A percentile compares a stretch with the other conserved stretches of the same genome.
Conservation (phyloP, 2,113 vertebrate species). For the Mustela lutreola region DNA sequence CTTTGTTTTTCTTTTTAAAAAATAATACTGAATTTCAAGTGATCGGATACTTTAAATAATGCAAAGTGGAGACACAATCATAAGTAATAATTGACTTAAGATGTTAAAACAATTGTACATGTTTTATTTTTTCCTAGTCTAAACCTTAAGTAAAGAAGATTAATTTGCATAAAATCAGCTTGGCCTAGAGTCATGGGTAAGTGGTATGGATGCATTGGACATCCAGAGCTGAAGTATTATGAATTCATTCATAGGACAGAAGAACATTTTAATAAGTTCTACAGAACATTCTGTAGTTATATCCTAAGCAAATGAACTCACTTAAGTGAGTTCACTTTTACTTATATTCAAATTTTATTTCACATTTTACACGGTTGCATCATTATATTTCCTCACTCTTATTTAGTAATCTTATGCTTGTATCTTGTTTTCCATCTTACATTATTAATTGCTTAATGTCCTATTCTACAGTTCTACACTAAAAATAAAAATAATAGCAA, state of each 20-base stretch:
- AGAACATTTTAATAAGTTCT: not conserved
- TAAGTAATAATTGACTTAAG: not conserved
- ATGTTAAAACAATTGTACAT: not conserved
- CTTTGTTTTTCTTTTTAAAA: not conserved
- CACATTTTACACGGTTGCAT: not conserved
- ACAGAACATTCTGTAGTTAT: not conserved
- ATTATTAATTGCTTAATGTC: not conserved
- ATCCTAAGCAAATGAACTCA: not conserved
- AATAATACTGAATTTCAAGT: not conserved
- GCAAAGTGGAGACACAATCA: not conserved
- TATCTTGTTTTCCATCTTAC: not conserved
- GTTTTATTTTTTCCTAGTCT: not conserved
- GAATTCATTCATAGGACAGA: not conserved
- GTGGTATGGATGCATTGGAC: not conserved
- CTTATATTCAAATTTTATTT: not conserved
- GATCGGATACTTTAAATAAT: not conserved
- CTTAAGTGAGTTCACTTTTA: not conserved
- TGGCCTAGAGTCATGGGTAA: not conserved
- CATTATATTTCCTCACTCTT: not conserved
- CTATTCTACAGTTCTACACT: not conserved
- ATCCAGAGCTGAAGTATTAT: not conserved
- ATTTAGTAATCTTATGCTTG: not conserved
- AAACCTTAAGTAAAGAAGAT: not conserved
- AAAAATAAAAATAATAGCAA: not conserved
- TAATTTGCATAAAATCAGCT: not conserved